Percentiles rank a stretch among this genome's conserved stretches.
phyloP scores from a whole-genome alignment of 2,113 vertebrate species.

The Limnothrissa miodon region DNA sequence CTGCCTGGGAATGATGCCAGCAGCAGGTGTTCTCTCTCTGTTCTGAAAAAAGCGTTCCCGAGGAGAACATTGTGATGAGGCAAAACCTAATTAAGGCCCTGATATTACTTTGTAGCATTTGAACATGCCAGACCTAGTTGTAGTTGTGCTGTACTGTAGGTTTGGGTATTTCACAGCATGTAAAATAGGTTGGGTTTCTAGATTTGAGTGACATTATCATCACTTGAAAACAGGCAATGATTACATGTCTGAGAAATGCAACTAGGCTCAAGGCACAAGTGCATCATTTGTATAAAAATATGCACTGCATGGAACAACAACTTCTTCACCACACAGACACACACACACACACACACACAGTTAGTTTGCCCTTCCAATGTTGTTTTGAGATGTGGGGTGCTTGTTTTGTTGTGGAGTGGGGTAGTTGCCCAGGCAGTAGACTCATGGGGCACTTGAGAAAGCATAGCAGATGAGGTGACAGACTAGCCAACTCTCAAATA shows the following conservation, averaged over 20 bases:
- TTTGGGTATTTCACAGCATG: no score
- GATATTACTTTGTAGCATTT: not conserved
- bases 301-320: not conserved
- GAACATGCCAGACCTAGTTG: not conserved
- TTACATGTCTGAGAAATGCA: not conserved
- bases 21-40: slow-evolving; percentile 7
- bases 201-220: not conserved
- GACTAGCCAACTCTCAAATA: not conserved
- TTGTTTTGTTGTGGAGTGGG: not conserved
- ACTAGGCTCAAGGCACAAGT: not conserved
- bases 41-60: not conserved
- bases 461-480: slow-evolving; percentile 11
- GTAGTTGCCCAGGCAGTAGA: not conserved
- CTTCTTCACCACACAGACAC: no score
- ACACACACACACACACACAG: no score
- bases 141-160: not conserved
- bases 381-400: not conserved
- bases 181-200: not conserved
- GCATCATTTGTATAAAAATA: not conserved
- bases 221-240: not conserved
- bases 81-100: not conserved
- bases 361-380: not conserved
- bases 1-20: not conserved
- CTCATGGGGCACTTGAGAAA: not conserved
- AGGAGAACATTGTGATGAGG: not conserved